Evolutionary conservation across 2,113 vertebrate species (phyloP).

Genomic region (Corythoichthys haematopterus): DNA sequence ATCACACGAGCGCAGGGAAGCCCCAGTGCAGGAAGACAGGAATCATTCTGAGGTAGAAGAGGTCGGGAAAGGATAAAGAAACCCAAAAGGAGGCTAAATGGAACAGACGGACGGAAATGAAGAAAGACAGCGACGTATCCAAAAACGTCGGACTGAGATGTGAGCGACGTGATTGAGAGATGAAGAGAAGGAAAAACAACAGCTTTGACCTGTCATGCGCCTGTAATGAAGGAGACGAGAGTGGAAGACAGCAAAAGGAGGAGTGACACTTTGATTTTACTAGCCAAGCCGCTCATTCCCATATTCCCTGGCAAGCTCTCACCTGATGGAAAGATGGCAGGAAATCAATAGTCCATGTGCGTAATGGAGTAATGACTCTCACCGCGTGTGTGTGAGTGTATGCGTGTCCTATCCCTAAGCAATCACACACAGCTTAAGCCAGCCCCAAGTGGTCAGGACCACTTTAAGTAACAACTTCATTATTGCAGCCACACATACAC

Average conservation of each 20-base stretch:
- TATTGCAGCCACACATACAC: constrained; percentile 55
- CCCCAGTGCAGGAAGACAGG: constrained; percentile 14
- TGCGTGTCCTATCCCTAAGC: constrained; percentile 66
- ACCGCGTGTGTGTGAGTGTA: constrained; percentile 62
- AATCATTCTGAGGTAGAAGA: constrained; percentile 7
- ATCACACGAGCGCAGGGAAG: constrained; percentile 63
- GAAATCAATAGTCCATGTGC: constrained; percentile 81
- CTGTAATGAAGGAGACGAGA: constrained; percentile 60
- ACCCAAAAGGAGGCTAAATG: constrained; percentile 8
- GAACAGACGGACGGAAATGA: constrained; percentile 20
- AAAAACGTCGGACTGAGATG: constrained; percentile 35
- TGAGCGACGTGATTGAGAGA: constrained; percentile 45
- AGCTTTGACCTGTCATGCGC: constrained; percentile 69
- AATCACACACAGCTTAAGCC: constrained; percentile 74
- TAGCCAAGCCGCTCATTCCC: constrained; percentile 68
- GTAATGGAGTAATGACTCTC: constrained; percentile 79
- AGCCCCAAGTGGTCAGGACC: constrained; percentile 65
- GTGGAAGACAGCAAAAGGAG: constrained; percentile 69
- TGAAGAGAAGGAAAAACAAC: constrained; percentile 53
- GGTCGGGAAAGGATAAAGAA: constrained; percentile 8
- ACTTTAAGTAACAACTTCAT: constrained; percentile 78
- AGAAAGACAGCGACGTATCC: constrained; percentile 28
- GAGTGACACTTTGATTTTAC: constrained; percentile 72
- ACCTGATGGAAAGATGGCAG: constrained; percentile 78
- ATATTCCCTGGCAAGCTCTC: constrained; percentile 76